phyloP scores from a whole-genome alignment of 2,113 vertebrate species.

The Rhombomys opimus region DNA sequence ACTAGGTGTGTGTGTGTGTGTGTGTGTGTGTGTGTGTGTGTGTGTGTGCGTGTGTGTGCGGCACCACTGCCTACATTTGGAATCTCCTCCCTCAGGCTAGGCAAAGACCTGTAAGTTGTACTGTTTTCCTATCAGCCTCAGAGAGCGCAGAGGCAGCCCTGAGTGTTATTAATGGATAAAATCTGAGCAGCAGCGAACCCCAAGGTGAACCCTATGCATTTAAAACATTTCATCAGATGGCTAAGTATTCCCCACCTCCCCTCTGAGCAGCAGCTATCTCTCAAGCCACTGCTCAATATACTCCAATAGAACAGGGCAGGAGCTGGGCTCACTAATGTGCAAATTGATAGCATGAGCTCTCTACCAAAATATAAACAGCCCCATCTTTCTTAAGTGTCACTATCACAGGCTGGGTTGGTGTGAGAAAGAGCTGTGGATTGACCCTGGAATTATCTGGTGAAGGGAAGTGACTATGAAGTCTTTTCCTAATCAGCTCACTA shows the following conservation, averaged over 20 bases:
- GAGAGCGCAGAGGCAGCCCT: slow-evolving; percentile 87
- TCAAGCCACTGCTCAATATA: slow-evolving; percentile 86
- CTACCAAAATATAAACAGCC: slow-evolving; percentile 87
- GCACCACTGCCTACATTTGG: slow-evolving; percentile 71
- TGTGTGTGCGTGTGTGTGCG: neutral
- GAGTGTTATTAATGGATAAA: slow-evolving; percentile 92
- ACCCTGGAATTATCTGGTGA: slow-evolving; percentile 83
- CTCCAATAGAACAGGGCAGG: slow-evolving; percentile 84
- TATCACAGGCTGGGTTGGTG: slow-evolving; percentile 81
- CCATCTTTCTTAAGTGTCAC: slow-evolving; percentile 84
- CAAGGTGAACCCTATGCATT: slow-evolving; percentile 93
- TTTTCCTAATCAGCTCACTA: slow-evolving; percentile 72
- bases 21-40: neutral
- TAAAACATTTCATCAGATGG: slow-evolving; percentile 92
- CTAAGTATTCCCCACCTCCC: slow-evolving; percentile 83
- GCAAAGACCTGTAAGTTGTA: slow-evolving; percentile 84
- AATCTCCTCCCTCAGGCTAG: slow-evolving; percentile 85
- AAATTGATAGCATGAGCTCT: slow-evolving; percentile 87
- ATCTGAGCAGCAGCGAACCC: slow-evolving; percentile 90
- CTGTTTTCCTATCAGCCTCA: slow-evolving; percentile 87
- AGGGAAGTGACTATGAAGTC: slow-evolving; percentile 77
- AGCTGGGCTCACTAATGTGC: slow-evolving; percentile 85
- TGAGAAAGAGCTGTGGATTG: slow-evolving; percentile 74
- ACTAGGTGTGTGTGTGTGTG: neutral
- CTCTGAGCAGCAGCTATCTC: slow-evolving; percentile 86